Evolutionary conservation across 64 coral and sea anemone genomes (phyloP).

Genomic region (Porites australiensis): DNA sequence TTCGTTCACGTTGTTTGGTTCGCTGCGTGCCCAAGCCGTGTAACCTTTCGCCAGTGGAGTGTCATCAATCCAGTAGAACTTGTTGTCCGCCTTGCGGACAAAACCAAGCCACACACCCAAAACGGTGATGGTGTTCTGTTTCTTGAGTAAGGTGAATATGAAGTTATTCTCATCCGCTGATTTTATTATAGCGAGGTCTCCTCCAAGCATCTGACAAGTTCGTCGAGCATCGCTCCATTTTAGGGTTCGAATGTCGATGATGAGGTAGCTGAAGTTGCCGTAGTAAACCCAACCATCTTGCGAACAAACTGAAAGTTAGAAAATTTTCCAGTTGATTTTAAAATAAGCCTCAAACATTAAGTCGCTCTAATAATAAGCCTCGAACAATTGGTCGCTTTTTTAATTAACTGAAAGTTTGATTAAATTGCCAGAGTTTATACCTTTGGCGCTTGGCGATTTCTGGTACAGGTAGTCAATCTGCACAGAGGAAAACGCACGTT

Average conservation of each 20-base stretch:
- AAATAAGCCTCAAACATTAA: too few species aligned
- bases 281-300: background rate
- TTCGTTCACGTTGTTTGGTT: background rate
- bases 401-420: too few species aligned
- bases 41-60: background rate
- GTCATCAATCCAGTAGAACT: slow-evolving; percentile 26
- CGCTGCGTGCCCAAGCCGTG: background rate
- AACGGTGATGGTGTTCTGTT: background rate
- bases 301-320: background rate
- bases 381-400: too few species aligned
- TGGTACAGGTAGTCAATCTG: too few species aligned
- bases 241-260: slow-evolving; percentile 1
- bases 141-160: slow-evolving; percentile 5
- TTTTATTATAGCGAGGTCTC: background rate
- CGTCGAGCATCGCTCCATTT: slow-evolving; percentile 6
- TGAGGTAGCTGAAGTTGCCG: background rate
- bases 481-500: too few species aligned
- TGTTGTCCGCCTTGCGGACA: background rate
- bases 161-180: slow-evolving; percentile 4
- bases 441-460: background rate
- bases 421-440: background rate
- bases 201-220: slow-evolving; percentile 28
- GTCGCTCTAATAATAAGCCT: too few species aligned
- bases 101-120: slow-evolving; percentile 31
- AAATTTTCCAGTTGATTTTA: too few species aligned